Percentiles rank a stretch among this genome's conserved stretches.
Evolutionary conservation across 2,888 invertebrate genomes (phyloP).

Genomic region (Thumatha senex): DNA sequence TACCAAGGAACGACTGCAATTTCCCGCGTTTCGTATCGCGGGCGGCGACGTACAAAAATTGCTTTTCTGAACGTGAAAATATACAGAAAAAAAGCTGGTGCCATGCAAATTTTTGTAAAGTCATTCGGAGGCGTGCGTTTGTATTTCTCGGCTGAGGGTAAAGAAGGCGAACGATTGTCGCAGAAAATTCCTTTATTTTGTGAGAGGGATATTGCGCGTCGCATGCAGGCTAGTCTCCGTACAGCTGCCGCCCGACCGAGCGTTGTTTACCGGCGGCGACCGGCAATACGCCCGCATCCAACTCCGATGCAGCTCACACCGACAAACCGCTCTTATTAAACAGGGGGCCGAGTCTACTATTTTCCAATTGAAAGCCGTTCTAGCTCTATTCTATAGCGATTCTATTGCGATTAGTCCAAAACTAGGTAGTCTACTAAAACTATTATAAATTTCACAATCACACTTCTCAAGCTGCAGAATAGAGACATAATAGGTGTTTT

Average conservation of each 20-base stretch:
- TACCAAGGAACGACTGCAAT: conserved; percentile 74
- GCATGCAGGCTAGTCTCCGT: conserved; percentile 64
- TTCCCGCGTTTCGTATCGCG: conserved; percentile 77
- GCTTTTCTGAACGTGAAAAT: conserved; percentile 79
- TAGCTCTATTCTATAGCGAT: too few species aligned
- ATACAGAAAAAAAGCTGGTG: conserved; percentile 68
- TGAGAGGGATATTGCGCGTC: conserved; percentile 82
- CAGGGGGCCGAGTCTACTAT: too few species aligned
- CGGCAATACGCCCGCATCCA: conserved; percentile 60
- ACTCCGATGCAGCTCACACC: conserved; percentile 51
- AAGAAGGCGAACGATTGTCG: conserved; percentile 80
- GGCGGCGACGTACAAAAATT: conserved; percentile 79
- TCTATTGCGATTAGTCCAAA: too few species aligned
- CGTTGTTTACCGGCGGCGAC: conserved; percentile 68
- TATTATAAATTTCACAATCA: too few species aligned
- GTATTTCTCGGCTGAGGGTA: conserved; percentile 79
- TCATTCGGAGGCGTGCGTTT: conserved; percentile 81
- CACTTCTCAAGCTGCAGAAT: too few species aligned
- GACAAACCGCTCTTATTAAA: conserved; percentile 57
- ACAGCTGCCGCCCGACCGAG: conserved; percentile 65
- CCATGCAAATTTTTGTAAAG: conserved; percentile 82
- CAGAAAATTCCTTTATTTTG: conserved; percentile 80
- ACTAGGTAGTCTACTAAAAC: too few species aligned
- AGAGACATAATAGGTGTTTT: too few species aligned
- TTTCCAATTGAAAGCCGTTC: too few species aligned